Evolutionary conservation across 2,797 vertebrate genomes (phyloP), one percentile per base, ranked within the genome.

Genomic region (Liparis tanakae): DNA sequence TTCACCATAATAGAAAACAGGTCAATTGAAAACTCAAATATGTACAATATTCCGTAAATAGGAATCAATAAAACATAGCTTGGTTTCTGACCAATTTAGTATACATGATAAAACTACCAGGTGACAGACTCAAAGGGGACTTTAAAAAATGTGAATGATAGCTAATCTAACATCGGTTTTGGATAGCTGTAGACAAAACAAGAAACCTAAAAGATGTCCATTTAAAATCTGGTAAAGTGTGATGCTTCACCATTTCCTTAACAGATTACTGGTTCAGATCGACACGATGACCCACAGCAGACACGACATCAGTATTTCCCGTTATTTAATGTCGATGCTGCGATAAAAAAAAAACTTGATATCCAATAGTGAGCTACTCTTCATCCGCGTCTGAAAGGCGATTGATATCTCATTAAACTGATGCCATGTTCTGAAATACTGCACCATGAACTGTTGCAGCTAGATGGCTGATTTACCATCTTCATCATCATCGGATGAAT

Each of bases 11-110:
- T 5, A 8, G 3, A 55, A 36, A 22, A 22, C 5, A 8, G 2
- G 12, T 12, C 10, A 25, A 18, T 22, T 1, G 0, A 53, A 14
- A 44, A 15, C 33, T 48, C 7, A n/a, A 30, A 30, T 30, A 30
- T 30, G 25, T 30, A 30, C 4, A 30, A 30, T 30, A 48, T 48
- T 48, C 18, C 44, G 7, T 13, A n/a, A 48, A 22, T 22, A 39
- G 3, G 0, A 0, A 44, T 55, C 44, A 6, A 5, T 15, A 43
- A 14, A 15, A 9, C 1, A 1, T 14, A 43, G 1, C 5, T 39
- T 15, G 1, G 44, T 48, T 48, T 48, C 1, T 8, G 17, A 4
- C 44, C 7, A 1, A 48, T 48, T 48, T 48, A 48, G 44, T 18
- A 46, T 7, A 46, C 17, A 18, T 2, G 15, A 46, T 46, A 8